Conservation (phyloP, 1,140 invertebrate species). For the Ceratosolen solmsi region DNA sequence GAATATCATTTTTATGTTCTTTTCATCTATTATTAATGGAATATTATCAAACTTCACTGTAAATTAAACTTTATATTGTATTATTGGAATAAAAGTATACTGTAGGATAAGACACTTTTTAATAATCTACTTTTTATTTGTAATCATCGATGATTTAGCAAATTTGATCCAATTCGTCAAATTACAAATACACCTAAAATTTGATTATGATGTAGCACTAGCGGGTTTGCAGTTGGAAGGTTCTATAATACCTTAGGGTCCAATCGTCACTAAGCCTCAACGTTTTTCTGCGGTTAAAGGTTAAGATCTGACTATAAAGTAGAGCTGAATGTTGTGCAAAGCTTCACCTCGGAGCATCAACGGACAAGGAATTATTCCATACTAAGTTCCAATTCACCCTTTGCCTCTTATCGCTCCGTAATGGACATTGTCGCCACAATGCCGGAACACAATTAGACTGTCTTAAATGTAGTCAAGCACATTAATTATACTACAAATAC, state of each 20-base stretch:
- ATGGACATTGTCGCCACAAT: background rate
- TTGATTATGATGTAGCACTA: background rate
- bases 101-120: no score
- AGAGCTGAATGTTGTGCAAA: background rate
- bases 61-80: no score
- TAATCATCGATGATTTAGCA: no score
- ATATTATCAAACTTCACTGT: no score
- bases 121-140: no score
- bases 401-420: no score
- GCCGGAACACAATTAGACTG: constrained; percentile 7
- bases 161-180: background rate
- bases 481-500: background rate
- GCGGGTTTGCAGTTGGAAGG: background rate
- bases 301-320: background rate
- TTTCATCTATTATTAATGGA: no score
- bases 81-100: no score
- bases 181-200: background rate
- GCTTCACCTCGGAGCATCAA: background rate
- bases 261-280: background rate
- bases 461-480: background rate
- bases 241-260: background rate
- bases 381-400: background rate
- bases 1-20: no score
- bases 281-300: background rate
- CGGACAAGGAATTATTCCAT: no score